A percentile compares a stretch with the other conserved stretches of the same genome.
These are phyloP conservation scores for Trachymyrmex septentrionalis DNA, from an alignment of 1,140 invertebrate species.

Conservation along the genomic window DNA sequence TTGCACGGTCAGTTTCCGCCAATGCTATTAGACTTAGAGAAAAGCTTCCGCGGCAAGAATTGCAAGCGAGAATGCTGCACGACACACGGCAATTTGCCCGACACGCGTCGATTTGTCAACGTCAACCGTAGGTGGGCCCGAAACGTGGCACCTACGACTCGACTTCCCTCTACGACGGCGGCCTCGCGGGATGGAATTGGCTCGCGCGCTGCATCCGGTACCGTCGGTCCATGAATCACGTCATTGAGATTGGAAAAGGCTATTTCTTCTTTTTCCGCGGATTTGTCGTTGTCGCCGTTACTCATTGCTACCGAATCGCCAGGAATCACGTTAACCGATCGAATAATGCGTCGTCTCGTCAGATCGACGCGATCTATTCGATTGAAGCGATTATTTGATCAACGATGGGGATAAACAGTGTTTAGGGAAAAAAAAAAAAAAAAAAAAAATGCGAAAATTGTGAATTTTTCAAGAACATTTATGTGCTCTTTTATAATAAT, in stretches of 20 bases:
- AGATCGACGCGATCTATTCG: background rate
- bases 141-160: constrained; percentile 35
- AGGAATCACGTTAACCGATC: constrained; percentile 3
- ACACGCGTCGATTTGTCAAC: constrained; percentile 65
- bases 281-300: constrained; percentile 36
- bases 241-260: constrained; percentile 54
- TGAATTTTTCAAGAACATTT: background rate
- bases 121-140: constrained; percentile 67
- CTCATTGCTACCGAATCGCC: constrained; percentile 18
- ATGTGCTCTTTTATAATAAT: background rate
- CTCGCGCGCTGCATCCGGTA: constrained; percentile 21
- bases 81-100: constrained; percentile 57
- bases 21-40: constrained; percentile 54
- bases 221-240: constrained; percentile 47
- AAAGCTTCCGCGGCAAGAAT: constrained; percentile 56
- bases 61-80: constrained; percentile 13
- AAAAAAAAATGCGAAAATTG: background rate
- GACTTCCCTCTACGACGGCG: constrained; percentile 19
- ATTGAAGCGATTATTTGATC: background rate
- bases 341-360: background rate
- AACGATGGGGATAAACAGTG: background rate
- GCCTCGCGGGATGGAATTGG: constrained; percentile 26
- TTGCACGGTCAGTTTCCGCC: constrained; percentile 31
- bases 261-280: constrained; percentile 17
- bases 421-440: too few relatives aligned